phyloP scores from a whole-genome alignment of 2,888 invertebrate genomes.

The Panopea generosa region DNA sequence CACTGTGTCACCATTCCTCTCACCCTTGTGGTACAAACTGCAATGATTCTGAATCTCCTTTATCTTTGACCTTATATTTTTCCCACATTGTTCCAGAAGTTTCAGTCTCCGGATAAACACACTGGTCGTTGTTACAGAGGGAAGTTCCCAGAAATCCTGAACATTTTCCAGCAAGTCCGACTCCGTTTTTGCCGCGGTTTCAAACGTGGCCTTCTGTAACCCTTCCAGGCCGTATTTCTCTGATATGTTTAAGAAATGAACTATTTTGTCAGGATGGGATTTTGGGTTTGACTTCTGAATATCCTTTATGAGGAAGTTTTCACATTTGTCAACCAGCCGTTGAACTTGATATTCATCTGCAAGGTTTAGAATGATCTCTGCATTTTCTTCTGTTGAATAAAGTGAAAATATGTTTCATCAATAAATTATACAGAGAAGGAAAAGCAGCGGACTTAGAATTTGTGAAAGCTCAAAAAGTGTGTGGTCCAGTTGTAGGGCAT shows the following conservation, averaged over 20 bases:
- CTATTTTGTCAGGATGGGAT: constrained; percentile 55
- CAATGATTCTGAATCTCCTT: constrained; percentile 67
- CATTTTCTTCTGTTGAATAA: constrained; percentile 65
- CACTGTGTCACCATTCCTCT: constrained; percentile 55
- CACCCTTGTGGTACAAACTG: constrained; percentile 65
- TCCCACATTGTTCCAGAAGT: constrained; percentile 57
- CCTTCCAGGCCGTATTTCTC: constrained; percentile 57
- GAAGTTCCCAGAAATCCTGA: constrained; percentile 63
- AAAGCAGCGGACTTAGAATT: too few relatives aligned
- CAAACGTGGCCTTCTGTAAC: constrained; percentile 54
- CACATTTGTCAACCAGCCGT: constrained; percentile 58
- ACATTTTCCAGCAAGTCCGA: constrained; percentile 66
- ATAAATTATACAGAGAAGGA: too few relatives aligned
- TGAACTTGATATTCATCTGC: constrained; percentile 66
- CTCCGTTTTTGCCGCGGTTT: constrained; percentile 60
- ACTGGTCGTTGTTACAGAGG: constrained; percentile 60
- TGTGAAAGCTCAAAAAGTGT: too few relatives aligned
- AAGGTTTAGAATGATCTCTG: constrained; percentile 54
- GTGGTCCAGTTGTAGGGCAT: too few relatives aligned
- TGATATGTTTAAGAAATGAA: constrained; percentile 55
- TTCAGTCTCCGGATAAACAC: constrained; percentile 64
- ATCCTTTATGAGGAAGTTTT: constrained; percentile 50
- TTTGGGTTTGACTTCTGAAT: constrained; percentile 38
- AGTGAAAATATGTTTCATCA: too few relatives aligned
- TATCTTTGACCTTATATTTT: constrained; percentile 57